Evolutionary conservation across 2,113 vertebrate genomes (phyloP).

Genomic region (Holacanthus passer): DNA sequence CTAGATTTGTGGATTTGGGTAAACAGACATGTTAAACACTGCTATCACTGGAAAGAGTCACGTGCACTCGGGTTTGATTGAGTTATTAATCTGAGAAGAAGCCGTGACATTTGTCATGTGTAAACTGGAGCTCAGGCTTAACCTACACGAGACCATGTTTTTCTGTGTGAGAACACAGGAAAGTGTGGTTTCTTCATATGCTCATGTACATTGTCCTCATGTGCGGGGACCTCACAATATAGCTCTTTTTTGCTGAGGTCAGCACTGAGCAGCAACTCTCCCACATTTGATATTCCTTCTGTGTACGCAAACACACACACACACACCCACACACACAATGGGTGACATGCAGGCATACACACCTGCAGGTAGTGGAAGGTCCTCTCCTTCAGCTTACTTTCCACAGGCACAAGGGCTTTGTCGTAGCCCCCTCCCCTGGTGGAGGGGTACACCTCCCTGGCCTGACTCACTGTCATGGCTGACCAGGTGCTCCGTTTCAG

Average conservation of each 20-base stretch:
- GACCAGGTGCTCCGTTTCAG: constrained; percentile 98
- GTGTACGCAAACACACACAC: neutral
- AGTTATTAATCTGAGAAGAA: neutral
- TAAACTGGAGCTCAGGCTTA: neutral
- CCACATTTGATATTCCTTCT: neutral
- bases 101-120: neutral
- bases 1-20: neutral
- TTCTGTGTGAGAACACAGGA: neutral
- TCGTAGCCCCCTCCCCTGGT: constrained; percentile 85
- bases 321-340: neutral
- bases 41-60: neutral
- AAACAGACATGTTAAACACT: neutral
- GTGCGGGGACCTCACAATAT: neutral
- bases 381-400: constrained; percentile 93
- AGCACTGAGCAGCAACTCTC: neutral
- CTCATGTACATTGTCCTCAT: neutral
- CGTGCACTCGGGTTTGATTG: neutral
- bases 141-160: neutral
- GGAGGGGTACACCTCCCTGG: constrained; percentile 93
- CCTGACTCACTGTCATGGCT: constrained; percentile 98
- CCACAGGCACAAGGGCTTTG: constrained; percentile 93
- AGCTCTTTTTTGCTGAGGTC: neutral
- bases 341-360: constrained; percentile 59
- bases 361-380: constrained; percentile 98
- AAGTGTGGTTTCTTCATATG: neutral